Conservation (phyloP, 2,797 vertebrate genomes). For the Cichlasoma orientale region DNA sequence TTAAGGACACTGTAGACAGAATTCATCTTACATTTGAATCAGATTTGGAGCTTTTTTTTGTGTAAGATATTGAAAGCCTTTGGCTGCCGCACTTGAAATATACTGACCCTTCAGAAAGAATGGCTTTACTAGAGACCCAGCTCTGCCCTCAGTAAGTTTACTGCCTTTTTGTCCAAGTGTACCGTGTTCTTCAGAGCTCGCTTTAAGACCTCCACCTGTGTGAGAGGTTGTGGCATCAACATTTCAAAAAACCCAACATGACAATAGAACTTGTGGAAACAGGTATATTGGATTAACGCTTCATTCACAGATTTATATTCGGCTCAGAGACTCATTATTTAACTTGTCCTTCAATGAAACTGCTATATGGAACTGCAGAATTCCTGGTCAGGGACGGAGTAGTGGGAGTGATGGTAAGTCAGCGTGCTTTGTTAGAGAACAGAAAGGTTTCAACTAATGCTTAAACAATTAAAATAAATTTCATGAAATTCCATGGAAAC, state of each 20-base stretch:
- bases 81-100: background rate
- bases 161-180: background rate
- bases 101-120: background rate
- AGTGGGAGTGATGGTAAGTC: background rate
- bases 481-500: background rate
- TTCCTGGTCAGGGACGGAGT: background rate
- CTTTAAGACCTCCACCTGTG: background rate
- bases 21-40: conserved; percentile 16
- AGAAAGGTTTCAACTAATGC: background rate
- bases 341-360: background rate
- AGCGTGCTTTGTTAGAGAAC: background rate
- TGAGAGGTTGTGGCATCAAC: background rate
- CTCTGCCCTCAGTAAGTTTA: background rate
- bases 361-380: background rate
- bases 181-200: conserved; percentile 2
- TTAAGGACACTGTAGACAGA: background rate
- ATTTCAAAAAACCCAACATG: background rate
- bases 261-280: background rate
- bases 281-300: background rate
- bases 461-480: background rate
- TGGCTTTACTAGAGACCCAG: background rate
- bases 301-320: background rate
- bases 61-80: background rate
- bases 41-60: background rate
- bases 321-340: background rate